Percentiles rank a stretch among this genome's conserved stretches.
These are phyloP conservation scores for Aphidius ervi DNA, from an alignment of 1,140 invertebrate species.

Conservation along the genomic window DNA sequence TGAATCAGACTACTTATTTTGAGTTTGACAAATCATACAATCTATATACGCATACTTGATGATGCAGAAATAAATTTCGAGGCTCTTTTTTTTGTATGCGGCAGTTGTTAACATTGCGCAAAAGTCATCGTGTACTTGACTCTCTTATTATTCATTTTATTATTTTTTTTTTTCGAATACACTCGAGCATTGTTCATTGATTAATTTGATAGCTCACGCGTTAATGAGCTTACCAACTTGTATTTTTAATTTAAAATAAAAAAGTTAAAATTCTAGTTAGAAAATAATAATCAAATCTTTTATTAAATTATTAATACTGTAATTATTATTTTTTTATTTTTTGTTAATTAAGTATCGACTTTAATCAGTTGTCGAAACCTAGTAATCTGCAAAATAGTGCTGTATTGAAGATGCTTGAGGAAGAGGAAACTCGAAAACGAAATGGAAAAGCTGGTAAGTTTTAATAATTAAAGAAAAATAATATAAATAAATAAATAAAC, in stretches of 20 bases:
- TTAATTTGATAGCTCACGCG: no score
- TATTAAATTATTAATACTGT: background rate
- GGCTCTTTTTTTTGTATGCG: slow-evolving; percentile 11
- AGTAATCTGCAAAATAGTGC: slow-evolving; percentile 76
- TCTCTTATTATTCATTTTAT: slow-evolving; percentile 25
- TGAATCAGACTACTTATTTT: slow-evolving; percentile 42
- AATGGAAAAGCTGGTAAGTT: slow-evolving; percentile 58
- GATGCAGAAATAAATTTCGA: slow-evolving; percentile 37
- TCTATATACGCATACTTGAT: background rate
- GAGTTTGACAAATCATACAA: slow-evolving; percentile 38
- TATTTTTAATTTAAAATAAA: background rate
- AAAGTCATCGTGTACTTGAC: slow-evolving; percentile 39
- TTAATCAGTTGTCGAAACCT: slow-evolving; percentile 67
- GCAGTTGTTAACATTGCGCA: slow-evolving; percentile 29
- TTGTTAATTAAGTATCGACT: slow-evolving; percentile 63
- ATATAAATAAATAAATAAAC: no score
- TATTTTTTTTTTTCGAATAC: background rate
- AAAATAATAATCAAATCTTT: background rate
- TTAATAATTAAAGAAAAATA: background rate
- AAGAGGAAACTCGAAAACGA: slow-evolving; percentile 66
- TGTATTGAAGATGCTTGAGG: slow-evolving; percentile 74
- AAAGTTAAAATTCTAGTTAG: background rate
- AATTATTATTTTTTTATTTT: slow-evolving; percentile 18
- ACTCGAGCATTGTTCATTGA: background rate
- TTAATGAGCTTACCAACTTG: no score